phyloP scores from a whole-genome alignment of 53 echinoderm and acorn worm genomes.

The Glandiceps talaboti region DNA sequence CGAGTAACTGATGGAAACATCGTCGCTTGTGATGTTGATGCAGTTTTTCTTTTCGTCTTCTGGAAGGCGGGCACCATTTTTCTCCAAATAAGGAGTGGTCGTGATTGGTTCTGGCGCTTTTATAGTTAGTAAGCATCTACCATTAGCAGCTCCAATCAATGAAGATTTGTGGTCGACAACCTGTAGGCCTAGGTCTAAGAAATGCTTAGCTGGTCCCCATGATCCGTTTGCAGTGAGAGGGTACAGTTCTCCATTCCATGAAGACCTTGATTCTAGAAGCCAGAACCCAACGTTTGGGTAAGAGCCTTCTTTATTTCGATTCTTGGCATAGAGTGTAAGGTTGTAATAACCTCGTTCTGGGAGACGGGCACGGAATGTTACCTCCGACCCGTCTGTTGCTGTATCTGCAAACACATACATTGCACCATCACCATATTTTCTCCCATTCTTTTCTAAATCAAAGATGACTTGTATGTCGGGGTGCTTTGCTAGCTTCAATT shows the following conservation, averaged over 20 bases:
- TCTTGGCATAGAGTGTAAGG: neutral
- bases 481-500: neutral
- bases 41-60: neutral
- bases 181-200: neutral
- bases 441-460: neutral
- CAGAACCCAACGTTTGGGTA: neutral
- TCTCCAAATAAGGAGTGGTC: neutral
- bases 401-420: neutral
- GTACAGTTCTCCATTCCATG: neutral
- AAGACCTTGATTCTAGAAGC: neutral
- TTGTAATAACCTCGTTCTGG: neutral
- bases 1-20: neutral
- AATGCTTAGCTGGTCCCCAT: neutral
- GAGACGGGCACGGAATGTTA: neutral
- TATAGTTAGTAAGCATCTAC: neutral
- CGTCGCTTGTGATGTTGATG: neutral
- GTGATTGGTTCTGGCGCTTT: neutral
- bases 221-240: neutral
- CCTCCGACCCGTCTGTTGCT: neutral
- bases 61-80: neutral
- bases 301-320: neutral
- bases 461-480: neutral
- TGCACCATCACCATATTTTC: neutral
- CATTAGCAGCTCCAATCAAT: neutral
- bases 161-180: neutral